Evolutionary conservation across 2,797 vertebrate species (phyloP).

Genomic region (Arrhamphus sclerolepis): DNA sequence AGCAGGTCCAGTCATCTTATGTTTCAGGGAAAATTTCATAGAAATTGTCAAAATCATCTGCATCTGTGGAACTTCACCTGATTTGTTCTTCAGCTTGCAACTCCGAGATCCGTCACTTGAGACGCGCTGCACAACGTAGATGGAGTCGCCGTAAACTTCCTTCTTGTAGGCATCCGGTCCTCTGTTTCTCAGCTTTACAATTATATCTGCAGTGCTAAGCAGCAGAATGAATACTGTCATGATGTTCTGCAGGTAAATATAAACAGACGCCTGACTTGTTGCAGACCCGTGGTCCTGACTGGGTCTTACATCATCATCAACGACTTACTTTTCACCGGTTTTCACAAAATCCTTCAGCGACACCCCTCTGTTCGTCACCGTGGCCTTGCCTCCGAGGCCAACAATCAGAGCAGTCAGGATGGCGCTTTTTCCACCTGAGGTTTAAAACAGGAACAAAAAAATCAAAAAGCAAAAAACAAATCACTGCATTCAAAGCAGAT

Average conservation of each 20-base stretch:
- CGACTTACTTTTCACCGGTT: constrained; percentile 50
- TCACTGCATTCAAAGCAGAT: not conserved
- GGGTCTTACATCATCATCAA: not conserved
- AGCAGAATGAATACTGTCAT: not conserved
- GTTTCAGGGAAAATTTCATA: no score
- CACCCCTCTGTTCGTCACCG: constrained; percentile 73
- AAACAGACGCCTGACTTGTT: not conserved
- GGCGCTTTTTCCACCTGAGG: constrained; percentile 61
- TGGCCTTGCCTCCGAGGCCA: constrained; percentile 79
- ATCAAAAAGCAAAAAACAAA: not conserved
- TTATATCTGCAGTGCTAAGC: constrained; percentile 48
- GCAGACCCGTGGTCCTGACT: no score
- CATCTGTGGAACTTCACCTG: constrained; percentile 35
- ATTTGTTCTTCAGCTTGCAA: constrained; percentile 55
- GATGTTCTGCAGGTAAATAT: not conserved
- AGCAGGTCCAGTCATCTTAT: no score
- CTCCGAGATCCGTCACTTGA: constrained; percentile 42
- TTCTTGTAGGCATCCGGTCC: constrained; percentile 53
- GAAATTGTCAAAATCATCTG: not conserved
- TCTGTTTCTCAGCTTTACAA: constrained; percentile 50
- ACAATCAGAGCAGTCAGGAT: constrained; percentile 77
- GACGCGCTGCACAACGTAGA: constrained; percentile 69
- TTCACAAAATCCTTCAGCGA: constrained; percentile 71
- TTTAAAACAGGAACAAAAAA: not conserved
- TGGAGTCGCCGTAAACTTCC: constrained; percentile 63